phyloP scores from a whole-genome alignment of 2,888 invertebrate species.

The Tetranychus piercei region DNA sequence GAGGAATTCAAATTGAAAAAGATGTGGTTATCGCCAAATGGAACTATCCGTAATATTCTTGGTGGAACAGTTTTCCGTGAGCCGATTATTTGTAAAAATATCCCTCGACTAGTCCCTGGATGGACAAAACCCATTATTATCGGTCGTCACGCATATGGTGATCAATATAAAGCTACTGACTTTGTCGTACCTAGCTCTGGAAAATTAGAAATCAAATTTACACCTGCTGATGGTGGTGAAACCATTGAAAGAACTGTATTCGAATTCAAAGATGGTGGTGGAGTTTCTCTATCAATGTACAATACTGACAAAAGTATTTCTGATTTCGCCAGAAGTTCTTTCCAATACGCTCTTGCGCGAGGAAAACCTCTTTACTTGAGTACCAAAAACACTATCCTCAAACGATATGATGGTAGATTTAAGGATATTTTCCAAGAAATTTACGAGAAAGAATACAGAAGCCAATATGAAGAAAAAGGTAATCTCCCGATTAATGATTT shows the following conservation, averaged over 20 bases:
- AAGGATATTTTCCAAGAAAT: conserved; percentile 93
- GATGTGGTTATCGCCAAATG: conserved; percentile 42
- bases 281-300: conserved; percentile 79
- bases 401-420: conserved; percentile 86
- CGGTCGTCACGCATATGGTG: conserved; percentile 58
- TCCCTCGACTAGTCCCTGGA: conserved; percentile 78
- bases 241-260: conserved; percentile 56
- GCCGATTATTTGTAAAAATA: conserved; percentile 46
- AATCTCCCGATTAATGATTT: conserved; percentile 10
- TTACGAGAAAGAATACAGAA: conserved; percentile 67
- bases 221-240: conserved; percentile 43
- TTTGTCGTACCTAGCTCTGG: conserved; percentile 82
- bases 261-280: conserved; percentile 52
- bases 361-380: conserved; percentile 77
- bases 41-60: conserved; percentile 40
- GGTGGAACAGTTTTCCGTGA: conserved; percentile 41
- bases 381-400: conserved; percentile 90
- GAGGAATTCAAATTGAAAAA: conserved; percentile 45
- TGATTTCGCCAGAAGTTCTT: conserved; percentile 85
- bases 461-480: conserved; percentile 57
- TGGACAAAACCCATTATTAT: conserved; percentile 96
- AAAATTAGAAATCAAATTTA: conserved; percentile 63
- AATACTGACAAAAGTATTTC: conserved; percentile 71
- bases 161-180: conserved; percentile 75
- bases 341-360: conserved; percentile 67